Evolutionary conservation across 2,888 invertebrate genomes (phyloP).

Genomic region (Hemaris fuciformis): DNA sequence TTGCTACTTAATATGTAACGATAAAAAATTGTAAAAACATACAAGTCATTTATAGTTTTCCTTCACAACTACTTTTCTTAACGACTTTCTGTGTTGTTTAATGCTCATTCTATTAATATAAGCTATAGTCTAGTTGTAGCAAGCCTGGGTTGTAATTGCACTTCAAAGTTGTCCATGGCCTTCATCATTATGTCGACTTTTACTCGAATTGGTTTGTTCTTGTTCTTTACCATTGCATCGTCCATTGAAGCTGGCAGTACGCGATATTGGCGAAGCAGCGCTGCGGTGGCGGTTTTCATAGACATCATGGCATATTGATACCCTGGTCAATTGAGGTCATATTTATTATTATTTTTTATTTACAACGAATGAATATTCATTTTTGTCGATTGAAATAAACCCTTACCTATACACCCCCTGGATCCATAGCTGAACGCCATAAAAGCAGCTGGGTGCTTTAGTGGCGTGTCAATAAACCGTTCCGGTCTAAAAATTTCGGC

Average conservation of each 20-base stretch:
- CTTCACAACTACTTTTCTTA: no score
- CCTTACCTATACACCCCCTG: conserved; percentile 48
- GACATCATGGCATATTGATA: conserved; percentile 28
- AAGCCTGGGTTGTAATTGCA: conserved; percentile 30
- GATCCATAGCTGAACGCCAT: conserved; percentile 46
- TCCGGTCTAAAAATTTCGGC: conserved; percentile 51
- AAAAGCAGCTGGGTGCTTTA: conserved; percentile 39
- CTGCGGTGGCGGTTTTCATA: conserved; percentile 40
- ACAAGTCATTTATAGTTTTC: no score
- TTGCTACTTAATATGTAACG: no score
- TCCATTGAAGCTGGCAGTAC: conserved; percentile 19
- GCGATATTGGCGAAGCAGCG: conserved; percentile 35
- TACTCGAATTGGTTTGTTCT: conserved; percentile 23
- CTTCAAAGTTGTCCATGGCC: conserved; percentile 31
- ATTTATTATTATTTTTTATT: not conserved
- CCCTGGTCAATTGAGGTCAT: conserved; percentile 12
- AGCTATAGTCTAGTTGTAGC: not conserved
- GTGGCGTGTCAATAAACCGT: conserved; percentile 40
- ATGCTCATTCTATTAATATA: not conserved
- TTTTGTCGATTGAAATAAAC: no score
- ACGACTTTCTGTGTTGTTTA: no score
- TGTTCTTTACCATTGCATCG: conserved; percentile 6
- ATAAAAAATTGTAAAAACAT: no score
- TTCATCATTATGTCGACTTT: conserved; percentile 43
- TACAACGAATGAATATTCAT: no score